These are phyloP conservation scores for Eristalis pertinax DNA, from an alignment of 2,888 invertebrate species.

Conservation along the genomic window DNA sequence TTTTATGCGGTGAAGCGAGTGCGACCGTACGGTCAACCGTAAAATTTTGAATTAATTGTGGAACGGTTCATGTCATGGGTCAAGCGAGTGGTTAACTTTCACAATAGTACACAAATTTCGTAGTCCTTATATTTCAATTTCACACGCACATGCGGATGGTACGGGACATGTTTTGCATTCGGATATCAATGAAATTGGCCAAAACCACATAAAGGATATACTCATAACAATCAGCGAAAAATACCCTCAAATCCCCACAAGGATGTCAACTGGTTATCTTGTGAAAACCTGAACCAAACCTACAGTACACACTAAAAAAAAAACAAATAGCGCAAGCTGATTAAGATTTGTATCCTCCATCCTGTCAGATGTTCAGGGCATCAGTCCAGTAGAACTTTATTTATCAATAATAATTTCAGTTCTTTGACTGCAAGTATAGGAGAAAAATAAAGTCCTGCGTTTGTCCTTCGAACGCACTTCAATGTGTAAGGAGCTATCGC, in stretches of 20 bases:
- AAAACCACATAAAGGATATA: no score
- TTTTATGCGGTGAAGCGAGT: conserved; percentile 8
- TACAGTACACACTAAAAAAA: neutral
- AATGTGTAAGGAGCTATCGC: no score
- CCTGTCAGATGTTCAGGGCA: neutral
- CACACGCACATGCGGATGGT: no score
- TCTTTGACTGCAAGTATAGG: neutral
- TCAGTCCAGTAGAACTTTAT: neutral
- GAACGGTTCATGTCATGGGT: neutral
- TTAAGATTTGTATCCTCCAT: neutral
- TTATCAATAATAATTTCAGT: neutral
- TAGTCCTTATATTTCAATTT: no score
- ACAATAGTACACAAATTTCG: neutral
- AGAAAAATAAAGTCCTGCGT: neutral
- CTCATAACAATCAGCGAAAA: no score
- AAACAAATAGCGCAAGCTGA: neutral
- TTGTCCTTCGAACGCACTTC: neutral
- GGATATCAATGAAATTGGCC: no score
- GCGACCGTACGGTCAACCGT: conserved; percentile 14
- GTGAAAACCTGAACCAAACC: no score
- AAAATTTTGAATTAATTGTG: conserved; percentile 9
- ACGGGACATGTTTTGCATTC: no score
- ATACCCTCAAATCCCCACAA: no score
- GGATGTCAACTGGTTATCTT: no score
- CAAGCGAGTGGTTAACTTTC: neutral